phyloP scores from a whole-genome alignment of 2,113 vertebrate species.

The Peromyscus californicus region DNA sequence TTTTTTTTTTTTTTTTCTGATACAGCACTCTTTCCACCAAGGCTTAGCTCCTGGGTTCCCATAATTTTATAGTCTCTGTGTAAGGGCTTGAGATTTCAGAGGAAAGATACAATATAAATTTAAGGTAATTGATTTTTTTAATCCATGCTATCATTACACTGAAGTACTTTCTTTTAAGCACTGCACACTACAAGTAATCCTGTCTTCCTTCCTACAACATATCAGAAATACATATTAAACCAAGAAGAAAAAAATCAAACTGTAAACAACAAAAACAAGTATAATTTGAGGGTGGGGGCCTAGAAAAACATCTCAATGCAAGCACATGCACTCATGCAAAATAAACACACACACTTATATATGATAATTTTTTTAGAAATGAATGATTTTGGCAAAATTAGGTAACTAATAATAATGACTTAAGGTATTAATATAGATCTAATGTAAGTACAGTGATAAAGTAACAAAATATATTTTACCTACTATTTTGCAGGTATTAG shows the following conservation, averaged over 20 bases:
- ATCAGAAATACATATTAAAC: not conserved
- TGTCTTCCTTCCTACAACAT: not conserved
- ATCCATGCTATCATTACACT: slow-evolving; percentile 20
- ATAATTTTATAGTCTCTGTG: not conserved
- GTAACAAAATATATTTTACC: slow-evolving; percentile 22
- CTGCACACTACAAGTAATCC: slow-evolving; percentile 43
- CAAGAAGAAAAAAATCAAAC: slow-evolving; percentile 20
- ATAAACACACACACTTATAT: not conserved
- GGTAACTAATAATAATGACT: not conserved
- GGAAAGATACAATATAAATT: slow-evolving; percentile 41
- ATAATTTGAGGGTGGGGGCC: not conserved
- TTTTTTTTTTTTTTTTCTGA: not conserved
- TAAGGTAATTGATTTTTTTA: slow-evolving; percentile 43
- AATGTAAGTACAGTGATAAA: slow-evolving; percentile 1
- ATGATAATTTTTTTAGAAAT: not conserved
- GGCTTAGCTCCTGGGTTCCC: slow-evolving; percentile 5
- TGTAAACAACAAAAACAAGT: slow-evolving; percentile 29
- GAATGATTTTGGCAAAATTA: slow-evolving; percentile 15
- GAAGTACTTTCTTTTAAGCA: slow-evolving; percentile 36
- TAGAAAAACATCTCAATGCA: not conserved
- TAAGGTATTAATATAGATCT: slow-evolving; percentile 16
- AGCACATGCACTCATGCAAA: not conserved
- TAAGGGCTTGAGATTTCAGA: slow-evolving; percentile 50
- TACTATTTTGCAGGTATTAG: slow-evolving; percentile 17
- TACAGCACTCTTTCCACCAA: slow-evolving; percentile 5